These are phyloP conservation scores for Hirtodrosophila histrioides DNA, from an alignment of 2,888 invertebrate species.

Conservation along the genomic window DNA sequence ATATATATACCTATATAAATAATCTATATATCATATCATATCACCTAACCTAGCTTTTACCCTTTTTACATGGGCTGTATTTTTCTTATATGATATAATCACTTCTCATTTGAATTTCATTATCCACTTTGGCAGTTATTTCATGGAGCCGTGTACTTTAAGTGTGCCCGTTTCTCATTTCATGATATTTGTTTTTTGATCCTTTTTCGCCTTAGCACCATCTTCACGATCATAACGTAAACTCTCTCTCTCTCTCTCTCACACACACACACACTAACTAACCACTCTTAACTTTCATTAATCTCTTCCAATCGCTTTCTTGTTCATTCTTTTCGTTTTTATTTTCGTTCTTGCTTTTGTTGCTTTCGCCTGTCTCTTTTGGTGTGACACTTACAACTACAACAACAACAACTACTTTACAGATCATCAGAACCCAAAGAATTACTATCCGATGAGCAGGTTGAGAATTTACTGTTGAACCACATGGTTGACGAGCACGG, in stretches of 20 bases:
- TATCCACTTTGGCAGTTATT: constrained; percentile 29
- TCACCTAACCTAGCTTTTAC: too few relatives aligned
- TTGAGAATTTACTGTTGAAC: constrained; percentile 83
- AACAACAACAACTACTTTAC: constrained; percentile 57
- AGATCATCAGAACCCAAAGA: constrained; percentile 84
- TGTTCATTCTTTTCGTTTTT: constrained; percentile 11
- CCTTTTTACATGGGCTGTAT: too few relatives aligned
- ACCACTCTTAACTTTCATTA: neutral
- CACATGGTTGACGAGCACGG: constrained; percentile 82
- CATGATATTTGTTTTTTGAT: constrained; percentile 5
- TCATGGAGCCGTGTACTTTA: constrained; percentile 12
- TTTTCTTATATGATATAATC: neutral
- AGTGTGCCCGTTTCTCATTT: constrained; percentile 35
- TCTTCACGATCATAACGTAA: neutral
- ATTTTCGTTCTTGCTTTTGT: too few relatives aligned
- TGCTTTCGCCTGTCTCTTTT: constrained; percentile 28
- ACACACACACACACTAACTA: neutral
- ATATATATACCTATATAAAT: too few relatives aligned
- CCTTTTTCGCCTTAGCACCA: neutral
- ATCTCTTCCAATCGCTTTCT: constrained; percentile 3
- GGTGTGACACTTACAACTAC: constrained; percentile 24
- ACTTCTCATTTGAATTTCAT: neutral
- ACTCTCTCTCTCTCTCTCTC: constrained; percentile 5
- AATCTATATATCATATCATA: too few relatives aligned
- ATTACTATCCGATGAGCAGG: constrained; percentile 84